These are phyloP conservation scores for Odontocolon sp. DNA, from an alignment of 2,888 invertebrate genomes.

Conservation along the genomic window DNA sequence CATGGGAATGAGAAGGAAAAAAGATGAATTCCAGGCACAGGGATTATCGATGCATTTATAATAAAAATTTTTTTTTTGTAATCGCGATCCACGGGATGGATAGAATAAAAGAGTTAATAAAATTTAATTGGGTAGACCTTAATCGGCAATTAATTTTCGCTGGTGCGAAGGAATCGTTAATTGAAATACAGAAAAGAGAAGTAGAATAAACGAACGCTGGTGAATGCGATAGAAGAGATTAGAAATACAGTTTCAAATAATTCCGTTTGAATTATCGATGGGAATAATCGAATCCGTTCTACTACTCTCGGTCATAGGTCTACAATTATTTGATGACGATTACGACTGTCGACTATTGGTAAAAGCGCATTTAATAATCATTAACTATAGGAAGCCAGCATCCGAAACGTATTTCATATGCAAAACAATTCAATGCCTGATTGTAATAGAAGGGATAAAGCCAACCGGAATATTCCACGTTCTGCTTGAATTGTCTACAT, in stretches of 20 bases:
- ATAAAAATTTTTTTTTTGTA: neutral
- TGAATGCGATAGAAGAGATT: slow-evolving; percentile 13
- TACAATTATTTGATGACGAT: slow-evolving; percentile 65
- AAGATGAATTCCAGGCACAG: no score
- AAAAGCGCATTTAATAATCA: slow-evolving; percentile 67
- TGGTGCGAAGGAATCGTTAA: neutral
- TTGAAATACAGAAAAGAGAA: neutral
- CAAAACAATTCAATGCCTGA: slow-evolving; percentile 62
- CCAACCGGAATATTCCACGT: slow-evolving; percentile 23
- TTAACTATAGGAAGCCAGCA: slow-evolving; percentile 52
- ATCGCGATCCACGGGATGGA: neutral
- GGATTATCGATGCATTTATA: neutral
- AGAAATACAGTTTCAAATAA: slow-evolving; percentile 39
- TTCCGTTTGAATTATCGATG: slow-evolving; percentile 26
- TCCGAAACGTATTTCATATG: slow-evolving; percentile 62
- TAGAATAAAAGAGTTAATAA: neutral
- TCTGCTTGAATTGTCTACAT: slow-evolving; percentile 23
- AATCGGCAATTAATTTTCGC: slow-evolving; percentile 13
- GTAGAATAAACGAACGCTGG: neutral
- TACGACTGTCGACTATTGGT: slow-evolving; percentile 53
- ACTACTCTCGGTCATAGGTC: neutral
- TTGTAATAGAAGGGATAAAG: slow-evolving; percentile 23
- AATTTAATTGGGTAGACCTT: slow-evolving; percentile 3
- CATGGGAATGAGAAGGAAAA: no score
- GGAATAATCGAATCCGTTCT: slow-evolving; percentile 40